Conservation (phyloP, 1,140 invertebrate genomes). For the Drosophila nebulosa region DNA sequence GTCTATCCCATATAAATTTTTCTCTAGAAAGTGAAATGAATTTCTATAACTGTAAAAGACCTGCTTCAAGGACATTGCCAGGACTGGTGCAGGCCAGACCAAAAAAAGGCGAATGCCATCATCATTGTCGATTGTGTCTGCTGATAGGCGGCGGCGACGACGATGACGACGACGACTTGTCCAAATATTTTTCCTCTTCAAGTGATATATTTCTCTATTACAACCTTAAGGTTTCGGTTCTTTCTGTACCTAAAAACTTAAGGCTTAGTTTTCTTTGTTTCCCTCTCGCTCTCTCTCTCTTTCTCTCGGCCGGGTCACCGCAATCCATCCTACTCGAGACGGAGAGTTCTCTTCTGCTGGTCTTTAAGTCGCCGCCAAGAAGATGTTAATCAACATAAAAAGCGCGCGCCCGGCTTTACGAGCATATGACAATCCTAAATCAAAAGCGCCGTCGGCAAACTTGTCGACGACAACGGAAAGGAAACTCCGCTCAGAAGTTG, state of each 20-base stretch:
- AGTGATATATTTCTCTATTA: conserved; percentile 76
- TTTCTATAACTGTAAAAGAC: conserved; percentile 59
- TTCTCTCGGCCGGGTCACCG: too few species aligned
- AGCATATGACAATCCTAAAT: conserved; percentile 56
- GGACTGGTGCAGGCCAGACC: not conserved
- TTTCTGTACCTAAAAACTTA: too few species aligned
- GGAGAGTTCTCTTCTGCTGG: not conserved
- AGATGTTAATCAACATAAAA: conserved; percentile 43
- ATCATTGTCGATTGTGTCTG: not conserved
- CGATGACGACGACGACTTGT: conserved; percentile 35
- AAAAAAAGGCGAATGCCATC: not conserved
- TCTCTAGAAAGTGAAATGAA: conserved; percentile 56
- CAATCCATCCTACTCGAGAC: not conserved
- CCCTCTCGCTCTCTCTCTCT: not conserved
- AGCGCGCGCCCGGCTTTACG: conserved; percentile 34
- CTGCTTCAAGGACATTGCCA: conserved; percentile 45
- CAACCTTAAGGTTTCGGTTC: conserved; percentile 14
- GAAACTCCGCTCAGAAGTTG: conserved; percentile 40
- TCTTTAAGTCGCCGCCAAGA: conserved; percentile 27
- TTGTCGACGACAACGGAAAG: conserved; percentile 27
- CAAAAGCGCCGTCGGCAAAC: conserved; percentile 61
- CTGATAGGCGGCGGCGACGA: conserved; percentile 34
- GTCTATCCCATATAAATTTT: conserved; percentile 34
- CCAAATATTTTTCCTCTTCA: conserved; percentile 40
- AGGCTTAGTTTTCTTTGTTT: not conserved